These are phyloP conservation scores for Conchocele bisecta DNA, from an alignment of 2,888 invertebrate genomes.

Conservation along the genomic window DNA sequence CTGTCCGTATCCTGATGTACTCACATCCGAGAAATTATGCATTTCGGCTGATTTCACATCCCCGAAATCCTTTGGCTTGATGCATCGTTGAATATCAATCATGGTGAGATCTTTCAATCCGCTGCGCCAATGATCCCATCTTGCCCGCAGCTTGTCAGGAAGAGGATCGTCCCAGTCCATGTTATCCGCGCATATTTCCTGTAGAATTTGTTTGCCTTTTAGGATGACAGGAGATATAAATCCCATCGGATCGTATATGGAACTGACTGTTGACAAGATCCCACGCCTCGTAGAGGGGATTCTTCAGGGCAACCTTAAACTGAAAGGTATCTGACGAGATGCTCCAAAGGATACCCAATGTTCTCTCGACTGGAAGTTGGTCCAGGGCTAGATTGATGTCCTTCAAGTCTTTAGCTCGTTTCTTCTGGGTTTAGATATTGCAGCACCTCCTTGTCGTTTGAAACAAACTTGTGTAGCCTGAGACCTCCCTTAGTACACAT, in stretches of 20 bases:
- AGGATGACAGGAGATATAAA: slow-evolving; percentile 30
- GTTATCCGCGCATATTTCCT: slow-evolving; percentile 13
- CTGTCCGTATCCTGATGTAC: slow-evolving; percentile 41
- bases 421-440: slow-evolving; percentile 38
- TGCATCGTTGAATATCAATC: slow-evolving; percentile 45
- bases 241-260: slow-evolving; percentile 52
- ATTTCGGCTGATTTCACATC: slow-evolving; percentile 11
- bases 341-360: slow-evolving; percentile 45
- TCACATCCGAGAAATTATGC: slow-evolving; percentile 53
- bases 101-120: slow-evolving; percentile 18
- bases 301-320: slow-evolving; percentile 29
- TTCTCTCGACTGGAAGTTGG: slow-evolving; percentile 29
- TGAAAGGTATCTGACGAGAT: slow-evolving; percentile 27
- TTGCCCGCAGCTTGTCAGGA: background rate
- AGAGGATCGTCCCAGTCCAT: slow-evolving; percentile 12
- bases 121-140: slow-evolving; percentile 26
- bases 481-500: slow-evolving; percentile 43
- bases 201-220: slow-evolving; percentile 20
- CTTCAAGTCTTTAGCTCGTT: slow-evolving; percentile 16
- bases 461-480: slow-evolving; percentile 52
- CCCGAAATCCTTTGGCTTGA: slow-evolving; percentile 40
- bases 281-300: slow-evolving; percentile 44
- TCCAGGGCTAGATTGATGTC: slow-evolving; percentile 37
- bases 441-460: slow-evolving; percentile 45
- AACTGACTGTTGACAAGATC: slow-evolving; percentile 44